Percentiles rank a stretch among this genome's conserved stretches.
Evolutionary conservation across 2,888 invertebrate species (phyloP).

Genomic region (Pelosia muscerda): DNA sequence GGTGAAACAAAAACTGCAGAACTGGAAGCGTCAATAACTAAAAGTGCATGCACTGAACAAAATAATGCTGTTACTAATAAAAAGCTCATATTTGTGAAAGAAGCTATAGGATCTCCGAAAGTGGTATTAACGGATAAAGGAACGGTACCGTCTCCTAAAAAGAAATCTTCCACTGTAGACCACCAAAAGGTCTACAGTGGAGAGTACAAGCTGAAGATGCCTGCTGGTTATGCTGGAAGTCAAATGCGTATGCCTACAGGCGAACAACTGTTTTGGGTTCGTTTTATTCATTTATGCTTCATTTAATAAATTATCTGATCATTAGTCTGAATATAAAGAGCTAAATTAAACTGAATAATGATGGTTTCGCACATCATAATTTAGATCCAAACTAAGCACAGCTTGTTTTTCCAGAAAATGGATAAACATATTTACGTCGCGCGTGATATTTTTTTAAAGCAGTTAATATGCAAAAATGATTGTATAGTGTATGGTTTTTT

Average conservation of each 20-base stretch:
- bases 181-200: too few species aligned
- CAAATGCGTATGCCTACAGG: constrained; percentile 78
- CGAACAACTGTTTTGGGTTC: constrained; percentile 78
- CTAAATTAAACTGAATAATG: too few species aligned
- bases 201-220: constrained; percentile 65
- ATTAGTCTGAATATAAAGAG: too few species aligned
- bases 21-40: constrained; percentile 31
- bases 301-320: too few species aligned
- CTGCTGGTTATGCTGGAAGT: constrained; percentile 71
- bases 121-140: constrained; percentile 45
- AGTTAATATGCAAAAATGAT: too few species aligned
- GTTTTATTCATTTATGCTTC: constrained; percentile 52
- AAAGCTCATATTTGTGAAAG: constrained; percentile 55
- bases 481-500: too few species aligned
- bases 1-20: constrained; percentile 36
- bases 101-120: constrained; percentile 58
- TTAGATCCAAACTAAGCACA: too few species aligned
- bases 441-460: too few species aligned
- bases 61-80: constrained; percentile 55
- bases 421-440: too few species aligned
- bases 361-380: too few species aligned
- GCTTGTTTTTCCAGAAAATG: too few species aligned
- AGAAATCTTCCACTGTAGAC: constrained; percentile 60
- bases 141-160: constrained; percentile 38
- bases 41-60: constrained; percentile 44